Evolutionary conservation across 23 tunicate species (phyloP), one percentile per base, ranked within the genome.

Genomic region (Phallusia fumigata): DNA sequence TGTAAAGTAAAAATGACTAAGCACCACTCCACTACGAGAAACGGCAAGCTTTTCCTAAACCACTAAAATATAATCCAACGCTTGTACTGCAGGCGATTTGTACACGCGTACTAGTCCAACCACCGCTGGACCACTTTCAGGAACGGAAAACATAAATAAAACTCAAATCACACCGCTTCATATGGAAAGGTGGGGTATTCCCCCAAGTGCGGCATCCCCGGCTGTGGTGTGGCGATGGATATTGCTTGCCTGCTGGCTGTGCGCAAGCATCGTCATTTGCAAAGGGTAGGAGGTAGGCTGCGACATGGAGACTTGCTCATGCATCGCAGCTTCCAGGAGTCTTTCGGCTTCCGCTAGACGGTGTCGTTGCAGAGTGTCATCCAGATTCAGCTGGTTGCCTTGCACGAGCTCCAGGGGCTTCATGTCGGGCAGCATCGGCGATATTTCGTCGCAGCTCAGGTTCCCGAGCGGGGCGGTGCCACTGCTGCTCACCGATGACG

Each of bases 341-440:
- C 83, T 44, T 53, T 79, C 83, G n/a, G 83, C 83, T 3, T 79
- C 83, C 32, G 73, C 83, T 18, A 79, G 30, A 26, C 53, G 83
- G 36, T 8, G 51, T 0, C 44, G 36, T 53, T 79, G 73, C 28
- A 79, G 50, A 24, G 69, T 1, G 69, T 79, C 73, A 18, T 77
- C 80, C 31, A 77, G 1, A n/a, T 77, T 40, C 5, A 28, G 65
- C 34, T 45, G 73, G 19, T 19, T 18, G 19, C 28, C 65, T 26
- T 30, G 65, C 26, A 28, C 31, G 34, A 22, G 30, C 13, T 52
- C 45, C 72, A 79, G 0, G 10, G 83, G 50, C 30, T 79, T 79
- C 35, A 19, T 52, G 72, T 79, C 83, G 36, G 83, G 50, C 83
- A 79, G 36, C 83, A 79, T 52, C n/a, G 83, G 83, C 3, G 83